phyloP scores from a whole-genome alignment of 2,888 invertebrate genomes.

The Chaetogeoica ovagalla region DNA sequence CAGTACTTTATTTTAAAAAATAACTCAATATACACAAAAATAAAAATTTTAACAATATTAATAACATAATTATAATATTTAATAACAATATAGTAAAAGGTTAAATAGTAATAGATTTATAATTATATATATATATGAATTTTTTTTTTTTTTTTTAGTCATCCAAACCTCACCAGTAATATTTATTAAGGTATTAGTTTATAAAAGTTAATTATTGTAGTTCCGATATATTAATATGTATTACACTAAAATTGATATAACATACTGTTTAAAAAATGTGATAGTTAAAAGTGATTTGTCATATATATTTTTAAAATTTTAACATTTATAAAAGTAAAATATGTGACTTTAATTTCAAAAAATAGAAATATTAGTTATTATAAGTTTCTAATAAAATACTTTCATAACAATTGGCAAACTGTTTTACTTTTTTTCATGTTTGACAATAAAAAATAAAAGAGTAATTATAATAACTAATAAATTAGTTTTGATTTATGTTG shows the following conservation, averaged over 20 bases:
- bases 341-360: not conserved
- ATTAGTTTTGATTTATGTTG: constrained; percentile 56
- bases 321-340: not conserved
- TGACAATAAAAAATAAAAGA: not conserved
- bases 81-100: too few species aligned
- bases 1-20: too few species aligned
- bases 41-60: too few species aligned
- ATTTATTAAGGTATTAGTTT: not conserved
- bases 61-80: too few species aligned
- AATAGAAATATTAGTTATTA: too few species aligned
- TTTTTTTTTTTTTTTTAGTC: too few species aligned
- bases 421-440: not conserved
- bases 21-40: too few species aligned
- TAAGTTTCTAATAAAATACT: not conserved
- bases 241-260: constrained; percentile 13
- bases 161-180: too few species aligned
- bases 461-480: not conserved
- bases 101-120: too few species aligned
- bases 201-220: constrained; percentile 6
- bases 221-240: not conserved
- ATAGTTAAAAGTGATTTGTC: constrained; percentile 1
- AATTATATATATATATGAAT: too few species aligned
- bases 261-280: not conserved
- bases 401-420: too few species aligned
- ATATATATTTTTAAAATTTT: not conserved